A percentile compares a stretch with the other conserved stretches of the same genome.
These are phyloP conservation scores for Podarcis raffonei DNA, from an alignment of 2,113 vertebrate genomes.

Conservation along the genomic window DNA sequence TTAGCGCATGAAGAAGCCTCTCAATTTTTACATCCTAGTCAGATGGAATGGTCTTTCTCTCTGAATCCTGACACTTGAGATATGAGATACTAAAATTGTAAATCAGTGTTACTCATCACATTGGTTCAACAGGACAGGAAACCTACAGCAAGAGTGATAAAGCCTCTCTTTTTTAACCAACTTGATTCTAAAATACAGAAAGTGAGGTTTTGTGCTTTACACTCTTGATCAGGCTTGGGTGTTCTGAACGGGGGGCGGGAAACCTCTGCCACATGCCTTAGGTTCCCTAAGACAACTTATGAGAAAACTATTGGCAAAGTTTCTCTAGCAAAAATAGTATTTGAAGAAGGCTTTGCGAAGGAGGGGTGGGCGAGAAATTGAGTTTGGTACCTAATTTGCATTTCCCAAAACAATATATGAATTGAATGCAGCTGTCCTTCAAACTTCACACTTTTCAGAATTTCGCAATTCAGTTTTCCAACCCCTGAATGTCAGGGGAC, in stretches of 20 bases:
- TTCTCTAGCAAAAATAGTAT: too few relatives aligned
- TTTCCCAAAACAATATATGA: too few relatives aligned
- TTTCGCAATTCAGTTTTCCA: too few relatives aligned
- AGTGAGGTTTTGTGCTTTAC: not conserved
- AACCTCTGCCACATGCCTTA: not conserved
- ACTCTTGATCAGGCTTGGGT: not conserved
- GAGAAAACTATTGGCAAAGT: too few relatives aligned
- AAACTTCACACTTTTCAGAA: too few relatives aligned
- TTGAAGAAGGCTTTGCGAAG: too few relatives aligned
- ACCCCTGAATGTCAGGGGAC: too few relatives aligned
- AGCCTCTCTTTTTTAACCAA: not conserved
- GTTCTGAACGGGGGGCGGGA: not conserved
- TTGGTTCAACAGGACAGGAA: not conserved
- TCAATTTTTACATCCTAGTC: not conserved
- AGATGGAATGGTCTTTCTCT: not conserved
- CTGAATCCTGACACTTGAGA: not conserved
- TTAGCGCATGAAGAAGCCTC: not conserved
- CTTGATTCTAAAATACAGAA: not conserved
- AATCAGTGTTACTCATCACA: not conserved
- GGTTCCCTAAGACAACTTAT: not conserved
- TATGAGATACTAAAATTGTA: not conserved
- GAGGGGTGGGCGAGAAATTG: too few relatives aligned
- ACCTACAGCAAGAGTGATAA: not conserved
- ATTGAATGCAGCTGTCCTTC: too few relatives aligned
- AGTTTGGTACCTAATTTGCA: too few relatives aligned